Conservation (phyloP, 2,113 vertebrate species). For the Platichthys flesus region DNA sequence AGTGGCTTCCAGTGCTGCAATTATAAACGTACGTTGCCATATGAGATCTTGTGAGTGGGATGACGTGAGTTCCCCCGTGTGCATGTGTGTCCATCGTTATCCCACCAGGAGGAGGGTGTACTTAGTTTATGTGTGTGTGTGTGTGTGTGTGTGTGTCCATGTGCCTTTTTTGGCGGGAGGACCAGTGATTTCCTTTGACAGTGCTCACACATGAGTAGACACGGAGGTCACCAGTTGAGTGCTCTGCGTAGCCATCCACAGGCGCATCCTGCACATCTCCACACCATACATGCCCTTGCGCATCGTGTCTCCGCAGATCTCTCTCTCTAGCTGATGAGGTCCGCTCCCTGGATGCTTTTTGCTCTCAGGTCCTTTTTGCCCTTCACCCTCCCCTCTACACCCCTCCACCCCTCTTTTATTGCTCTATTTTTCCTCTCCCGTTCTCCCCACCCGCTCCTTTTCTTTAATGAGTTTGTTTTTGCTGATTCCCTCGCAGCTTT, state of each 20-base stretch:
- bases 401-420: neutral
- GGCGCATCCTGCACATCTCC: neutral
- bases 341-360: constrained; percentile 48
- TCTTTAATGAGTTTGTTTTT: constrained; percentile 26
- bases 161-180: neutral
- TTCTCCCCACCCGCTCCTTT: neutral
- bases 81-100: constrained; percentile 1
- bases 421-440: neutral
- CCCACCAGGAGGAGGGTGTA: neutral
- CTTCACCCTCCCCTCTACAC: constrained; percentile 16
- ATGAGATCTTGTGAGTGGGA: constrained; percentile 17
- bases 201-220: constrained; percentile 21
- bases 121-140: neutral
- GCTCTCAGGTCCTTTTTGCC: constrained; percentile 41
- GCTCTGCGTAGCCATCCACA: constrained; percentile 2
- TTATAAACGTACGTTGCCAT: constrained; percentile 5
- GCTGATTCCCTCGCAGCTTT: constrained; percentile 26
- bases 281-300: constrained; percentile 11
- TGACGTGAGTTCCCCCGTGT: constrained; percentile 1
- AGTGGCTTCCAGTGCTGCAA: constrained; percentile 8
- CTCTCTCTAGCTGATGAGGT: constrained; percentile 22
- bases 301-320: constrained; percentile 19
- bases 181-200: constrained; percentile 21
- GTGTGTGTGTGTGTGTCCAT: neutral
- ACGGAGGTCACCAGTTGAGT: constrained; percentile 6